phyloP scores from a whole-genome alignment of 2,797 vertebrate genomes.

The Ibycter americanus region DNA sequence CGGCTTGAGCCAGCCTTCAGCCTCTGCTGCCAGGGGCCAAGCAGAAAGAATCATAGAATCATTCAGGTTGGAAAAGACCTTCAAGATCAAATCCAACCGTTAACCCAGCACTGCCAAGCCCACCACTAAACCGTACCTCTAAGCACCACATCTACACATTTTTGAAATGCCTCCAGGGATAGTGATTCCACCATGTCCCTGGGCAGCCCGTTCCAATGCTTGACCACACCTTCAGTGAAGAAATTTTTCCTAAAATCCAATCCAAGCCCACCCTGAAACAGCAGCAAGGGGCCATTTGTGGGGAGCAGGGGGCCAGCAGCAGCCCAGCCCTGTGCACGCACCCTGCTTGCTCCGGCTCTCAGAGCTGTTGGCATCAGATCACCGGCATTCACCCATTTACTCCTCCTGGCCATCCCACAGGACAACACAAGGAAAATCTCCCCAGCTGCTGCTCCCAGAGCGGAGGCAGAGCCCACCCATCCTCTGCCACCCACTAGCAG shows the following conservation, averaged over 20 bases:
- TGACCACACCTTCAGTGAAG: too few relatives aligned
- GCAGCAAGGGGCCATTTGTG: background rate
- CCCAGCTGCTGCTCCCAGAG: background rate
- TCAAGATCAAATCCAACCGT: too few relatives aligned
- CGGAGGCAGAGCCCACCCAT: background rate
- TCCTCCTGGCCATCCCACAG: background rate
- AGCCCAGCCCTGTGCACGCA: rapidly evolving
- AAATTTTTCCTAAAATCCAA: too few relatives aligned
- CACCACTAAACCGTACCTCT: too few relatives aligned
- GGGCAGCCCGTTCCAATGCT: too few relatives aligned
- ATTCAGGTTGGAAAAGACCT: too few relatives aligned
- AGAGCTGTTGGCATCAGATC: background rate
- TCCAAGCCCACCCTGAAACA: background rate
- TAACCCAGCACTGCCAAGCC: too few relatives aligned
- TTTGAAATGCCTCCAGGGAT: too few relatives aligned
- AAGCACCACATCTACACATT: too few relatives aligned
- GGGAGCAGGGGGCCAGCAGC: background rate
- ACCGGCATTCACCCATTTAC: background rate
- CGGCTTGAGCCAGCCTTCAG: background rate
- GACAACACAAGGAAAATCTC: background rate
- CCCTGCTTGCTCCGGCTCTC: background rate
- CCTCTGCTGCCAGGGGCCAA: background rate
- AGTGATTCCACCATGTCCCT: too few relatives aligned
- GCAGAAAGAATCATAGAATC: background rate
- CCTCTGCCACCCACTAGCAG: background rate